These are phyloP conservation scores for Oceanodroma tethys DNA, from an alignment of 2,113 vertebrate species.

Conservation along the genomic window DNA sequence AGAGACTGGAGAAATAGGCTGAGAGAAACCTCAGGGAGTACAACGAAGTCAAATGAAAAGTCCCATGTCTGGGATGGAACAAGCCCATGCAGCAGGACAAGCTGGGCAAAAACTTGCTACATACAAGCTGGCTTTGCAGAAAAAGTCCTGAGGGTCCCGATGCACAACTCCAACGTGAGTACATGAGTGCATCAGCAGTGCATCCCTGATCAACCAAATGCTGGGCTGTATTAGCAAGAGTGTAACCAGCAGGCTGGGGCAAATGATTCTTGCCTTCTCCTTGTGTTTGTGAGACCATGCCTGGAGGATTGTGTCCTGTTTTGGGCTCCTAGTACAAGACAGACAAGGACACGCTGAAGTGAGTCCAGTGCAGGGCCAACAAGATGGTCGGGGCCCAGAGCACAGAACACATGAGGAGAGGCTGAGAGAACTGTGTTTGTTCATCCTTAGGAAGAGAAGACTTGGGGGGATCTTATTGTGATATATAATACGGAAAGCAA, in stretches of 20 bases:
- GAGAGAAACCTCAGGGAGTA: neutral
- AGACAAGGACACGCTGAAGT: neutral
- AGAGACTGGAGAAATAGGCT: neutral
- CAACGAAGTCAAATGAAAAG: neutral
- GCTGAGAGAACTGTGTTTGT: neutral
- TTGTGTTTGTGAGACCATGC: neutral
- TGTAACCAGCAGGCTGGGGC: neutral
- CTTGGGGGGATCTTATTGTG: rapidly evolving
- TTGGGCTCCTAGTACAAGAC: neutral
- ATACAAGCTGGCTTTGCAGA: neutral
- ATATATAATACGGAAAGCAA: neutral
- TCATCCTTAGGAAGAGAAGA: neutral
- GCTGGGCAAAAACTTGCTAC: neutral
- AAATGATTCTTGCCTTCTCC: neutral
- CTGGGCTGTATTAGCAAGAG: neutral
- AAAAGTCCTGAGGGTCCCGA: neutral
- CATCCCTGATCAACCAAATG: neutral
- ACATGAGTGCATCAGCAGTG: neutral
- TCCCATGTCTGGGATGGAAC: neutral
- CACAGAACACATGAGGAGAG: neutral
- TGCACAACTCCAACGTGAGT: neutral
- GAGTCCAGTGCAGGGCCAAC: neutral
- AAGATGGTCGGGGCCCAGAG: neutral
- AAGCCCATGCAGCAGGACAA: neutral
- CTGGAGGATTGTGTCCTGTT: neutral